A percentile compares a stretch with the other conserved stretches of the same genome.
Conservation (phyloP, 2,113 vertebrate genomes). For the Calcarius ornatus region DNA sequence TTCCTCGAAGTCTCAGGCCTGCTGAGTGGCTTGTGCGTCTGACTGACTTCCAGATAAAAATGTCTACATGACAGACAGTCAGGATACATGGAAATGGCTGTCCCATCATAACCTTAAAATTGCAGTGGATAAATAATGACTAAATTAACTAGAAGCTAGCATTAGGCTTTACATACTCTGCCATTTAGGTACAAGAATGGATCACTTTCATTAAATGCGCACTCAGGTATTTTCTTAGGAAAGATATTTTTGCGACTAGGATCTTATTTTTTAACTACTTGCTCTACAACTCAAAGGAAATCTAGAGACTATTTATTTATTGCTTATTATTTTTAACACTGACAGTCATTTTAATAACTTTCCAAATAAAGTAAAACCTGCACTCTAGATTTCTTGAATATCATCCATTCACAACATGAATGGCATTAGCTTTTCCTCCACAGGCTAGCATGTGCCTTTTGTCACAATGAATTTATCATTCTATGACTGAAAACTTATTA, state of each 20-base stretch:
- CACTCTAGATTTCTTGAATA: not conserved
- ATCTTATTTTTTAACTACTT: not conserved
- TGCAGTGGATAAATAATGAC: not conserved
- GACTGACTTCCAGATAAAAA: not conserved
- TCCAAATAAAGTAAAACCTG: not conserved
- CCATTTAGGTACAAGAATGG: not conserved
- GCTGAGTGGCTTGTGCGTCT: not conserved
- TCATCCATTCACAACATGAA: not conserved
- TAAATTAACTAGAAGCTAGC: not conserved
- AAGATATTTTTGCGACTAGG: not conserved
- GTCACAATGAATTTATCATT: slow-evolving; percentile 6
- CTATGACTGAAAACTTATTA: not conserved
- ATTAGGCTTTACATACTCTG: not conserved
- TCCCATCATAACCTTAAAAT: not conserved
- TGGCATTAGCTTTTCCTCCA: not conserved
- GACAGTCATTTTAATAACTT: not conserved
- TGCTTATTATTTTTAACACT: not conserved
- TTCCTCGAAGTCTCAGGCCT: not conserved
- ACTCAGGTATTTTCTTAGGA: not conserved
- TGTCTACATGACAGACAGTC: not conserved
- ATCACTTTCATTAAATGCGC: not conserved
- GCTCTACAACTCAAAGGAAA: not conserved
- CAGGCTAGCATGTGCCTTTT: not conserved
- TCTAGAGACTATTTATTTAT: not conserved
- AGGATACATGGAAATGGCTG: not conserved